Conservation (phyloP, 2,888 invertebrate species). For the Drosophila acutilabella region DNA sequence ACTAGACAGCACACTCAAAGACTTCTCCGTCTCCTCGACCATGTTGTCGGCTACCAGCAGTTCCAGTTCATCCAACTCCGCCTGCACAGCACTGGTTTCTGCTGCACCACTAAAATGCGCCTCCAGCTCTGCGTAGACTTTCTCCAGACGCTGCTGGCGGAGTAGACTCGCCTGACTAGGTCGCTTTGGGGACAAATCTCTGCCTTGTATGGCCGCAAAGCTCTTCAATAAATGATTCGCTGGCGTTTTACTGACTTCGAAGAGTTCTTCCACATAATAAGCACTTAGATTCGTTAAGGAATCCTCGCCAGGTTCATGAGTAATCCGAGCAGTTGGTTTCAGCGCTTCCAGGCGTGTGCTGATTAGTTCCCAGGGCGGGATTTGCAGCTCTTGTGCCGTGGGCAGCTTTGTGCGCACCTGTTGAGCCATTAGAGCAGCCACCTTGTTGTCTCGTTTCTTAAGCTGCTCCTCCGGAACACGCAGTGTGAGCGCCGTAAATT, state of each 20-base stretch:
- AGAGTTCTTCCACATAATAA: conserved; percentile 86
- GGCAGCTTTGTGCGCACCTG: conserved; percentile 54
- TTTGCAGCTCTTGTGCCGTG: not conserved
- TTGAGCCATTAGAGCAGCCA: conserved; percentile 68
- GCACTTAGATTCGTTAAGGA: conserved; percentile 53
- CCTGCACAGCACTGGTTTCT: conserved; percentile 6
- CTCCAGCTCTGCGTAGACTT: conserved; percentile 68
- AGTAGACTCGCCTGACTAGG: conserved; percentile 15
- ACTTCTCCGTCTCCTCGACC: conserved; percentile 39
- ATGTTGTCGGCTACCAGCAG: conserved; percentile 56
- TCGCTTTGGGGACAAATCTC: conserved; percentile 86
- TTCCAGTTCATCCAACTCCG: conserved; percentile 56
- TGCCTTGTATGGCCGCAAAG: conserved; percentile 88
- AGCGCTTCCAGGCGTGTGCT: conserved; percentile 55
- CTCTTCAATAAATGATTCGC: conserved; percentile 87
- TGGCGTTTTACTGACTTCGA: conserved; percentile 85
- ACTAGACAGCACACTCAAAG: conserved; percentile 24
- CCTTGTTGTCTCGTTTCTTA: conserved; percentile 68
- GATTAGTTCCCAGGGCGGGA: conserved; percentile 42
- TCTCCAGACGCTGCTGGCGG: conserved; percentile 44
- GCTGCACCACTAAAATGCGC: conserved; percentile 36
- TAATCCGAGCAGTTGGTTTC: conserved; percentile 32
- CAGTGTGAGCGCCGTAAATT: conserved; percentile 83
- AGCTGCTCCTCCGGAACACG: conserved; percentile 75
- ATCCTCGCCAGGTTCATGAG: conserved; percentile 47